phyloP scores from a whole-genome alignment of 2,888 invertebrate genomes.

The Luffia ferchaultella region DNA sequence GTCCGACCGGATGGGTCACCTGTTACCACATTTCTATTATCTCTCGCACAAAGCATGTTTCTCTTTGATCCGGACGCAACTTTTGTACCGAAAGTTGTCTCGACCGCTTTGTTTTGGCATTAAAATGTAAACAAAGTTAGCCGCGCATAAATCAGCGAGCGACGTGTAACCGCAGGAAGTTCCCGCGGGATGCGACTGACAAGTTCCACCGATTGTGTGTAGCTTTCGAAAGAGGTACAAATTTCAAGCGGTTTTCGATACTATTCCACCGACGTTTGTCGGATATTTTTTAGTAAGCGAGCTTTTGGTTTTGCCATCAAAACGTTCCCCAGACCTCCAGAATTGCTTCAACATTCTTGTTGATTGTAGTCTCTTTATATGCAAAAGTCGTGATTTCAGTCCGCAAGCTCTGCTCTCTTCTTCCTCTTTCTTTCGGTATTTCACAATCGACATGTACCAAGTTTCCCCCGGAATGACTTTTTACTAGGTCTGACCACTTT shows the following conservation, averaged over 20 bases:
- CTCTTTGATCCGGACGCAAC: neutral
- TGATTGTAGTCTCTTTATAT: too few species aligned
- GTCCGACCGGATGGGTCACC: neutral
- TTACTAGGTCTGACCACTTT: too few species aligned
- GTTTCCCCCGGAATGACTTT: too few species aligned
- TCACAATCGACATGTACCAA: neutral
- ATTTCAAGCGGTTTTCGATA: too few species aligned
- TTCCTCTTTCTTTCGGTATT: neutral
- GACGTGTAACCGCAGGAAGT: neutral
- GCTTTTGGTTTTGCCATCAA: neutral
- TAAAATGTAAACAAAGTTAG: neutral
- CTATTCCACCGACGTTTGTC: too few species aligned
- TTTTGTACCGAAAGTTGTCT: neutral
- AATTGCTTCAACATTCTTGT: too few species aligned
- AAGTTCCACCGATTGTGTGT: neutral
- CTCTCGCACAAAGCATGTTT: neutral
- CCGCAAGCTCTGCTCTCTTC: neutral
- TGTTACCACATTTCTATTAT: neutral
- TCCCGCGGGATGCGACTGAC: neutral
- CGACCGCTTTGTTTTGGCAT: neutral
- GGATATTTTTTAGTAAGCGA: too few species aligned
- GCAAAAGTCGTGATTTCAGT: neutral
- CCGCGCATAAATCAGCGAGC: neutral
- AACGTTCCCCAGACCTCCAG: too few species aligned
- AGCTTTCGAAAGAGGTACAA: too few species aligned